Base-by-base conservation (phyloP, 2,797 vertebrate species). In the Tragopan temminckii region DNA sequence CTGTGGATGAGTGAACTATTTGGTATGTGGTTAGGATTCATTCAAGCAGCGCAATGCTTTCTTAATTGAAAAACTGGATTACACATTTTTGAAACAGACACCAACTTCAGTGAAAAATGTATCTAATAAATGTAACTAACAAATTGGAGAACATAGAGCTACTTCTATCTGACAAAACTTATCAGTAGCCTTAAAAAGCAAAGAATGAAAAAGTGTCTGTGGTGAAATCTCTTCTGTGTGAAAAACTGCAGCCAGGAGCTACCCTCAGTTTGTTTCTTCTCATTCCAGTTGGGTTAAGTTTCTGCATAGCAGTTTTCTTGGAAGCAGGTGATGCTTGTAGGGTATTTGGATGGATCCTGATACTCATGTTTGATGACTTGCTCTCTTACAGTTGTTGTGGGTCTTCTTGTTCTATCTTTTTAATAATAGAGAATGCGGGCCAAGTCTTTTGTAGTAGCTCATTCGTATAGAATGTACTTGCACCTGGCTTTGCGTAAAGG, bases 151-250 rank as follows among this genome's bases (percentile, higher is more conserved):
- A 50, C 48, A 16, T 15, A 50, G 48, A 50, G 48, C 48, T 27
- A 50, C 11, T 50, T 50, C 25, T 27, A 50, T 16, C 48, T 27
- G 21, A 16, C 25, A 27, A 16, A 27, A 27, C 25, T 50, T 50
- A 50, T 27, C 25, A 27, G 25, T 16, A 50, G 25, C 48, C 48
- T 50, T 50, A 50, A 50, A 50, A 27, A 50, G 48, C 48, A 50
- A 50, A 27, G 48, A 50, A 27, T 50, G 48, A 50, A 50, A 5
- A 50, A 50, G 25, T 9, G 9, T 38, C 3, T 23, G 9, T 20
- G 9, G 35, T 62, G 62, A 8, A 19, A 21, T 74, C 35, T 81
- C 66, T 50, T 23, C 62, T 0, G 0, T 5, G 7, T 40, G 7
- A 69, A 58, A 67, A 15, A 11, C 57, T 8, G 2, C 58, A 84